phyloP scores from a whole-genome alignment of 2,888 invertebrate genomes.

The Liodrosophila aerea region DNA sequence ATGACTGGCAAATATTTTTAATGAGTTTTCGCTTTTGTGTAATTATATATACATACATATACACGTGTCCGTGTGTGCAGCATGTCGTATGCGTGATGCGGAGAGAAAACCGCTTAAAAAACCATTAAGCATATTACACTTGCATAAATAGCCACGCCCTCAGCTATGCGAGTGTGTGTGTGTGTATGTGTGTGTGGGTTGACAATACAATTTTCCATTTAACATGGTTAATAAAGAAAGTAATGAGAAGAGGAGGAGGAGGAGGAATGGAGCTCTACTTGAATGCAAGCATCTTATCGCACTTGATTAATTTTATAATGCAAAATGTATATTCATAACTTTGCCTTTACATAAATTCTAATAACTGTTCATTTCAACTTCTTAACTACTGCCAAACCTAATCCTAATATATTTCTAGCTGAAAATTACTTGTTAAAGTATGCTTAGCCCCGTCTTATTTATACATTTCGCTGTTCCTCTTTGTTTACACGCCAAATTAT shows the following conservation, averaged over 20 bases:
- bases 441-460: slow-evolving; percentile 7
- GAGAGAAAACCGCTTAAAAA: slow-evolving; percentile 42
- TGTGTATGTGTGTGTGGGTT: too few species aligned
- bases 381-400: too few species aligned
- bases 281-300: too few species aligned
- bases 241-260: too few species aligned
- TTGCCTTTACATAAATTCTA: too few species aligned
- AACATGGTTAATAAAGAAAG: not conserved
- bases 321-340: too few species aligned
- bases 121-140: slow-evolving; percentile 19
- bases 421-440: slow-evolving; percentile 10
- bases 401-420: slow-evolving; percentile 1
- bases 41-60: slow-evolving; percentile 28
- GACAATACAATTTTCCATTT: not conserved
- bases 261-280: too few species aligned
- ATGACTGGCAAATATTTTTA: slow-evolving; percentile 70
- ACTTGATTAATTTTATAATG: too few species aligned
- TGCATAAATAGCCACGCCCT: slow-evolving; percentile 6
- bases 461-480: slow-evolving; percentile 2
- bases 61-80: slow-evolving; percentile 21
- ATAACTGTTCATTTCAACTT: too few species aligned
- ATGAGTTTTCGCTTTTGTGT: slow-evolving; percentile 68
- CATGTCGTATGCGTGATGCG: slow-evolving; percentile 44
- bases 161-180: not conserved
- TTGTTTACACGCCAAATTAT: slow-evolving; percentile 8